Base-by-base conservation (phyloP, 2,888 invertebrate species). In the Polietes domitor region DNA sequence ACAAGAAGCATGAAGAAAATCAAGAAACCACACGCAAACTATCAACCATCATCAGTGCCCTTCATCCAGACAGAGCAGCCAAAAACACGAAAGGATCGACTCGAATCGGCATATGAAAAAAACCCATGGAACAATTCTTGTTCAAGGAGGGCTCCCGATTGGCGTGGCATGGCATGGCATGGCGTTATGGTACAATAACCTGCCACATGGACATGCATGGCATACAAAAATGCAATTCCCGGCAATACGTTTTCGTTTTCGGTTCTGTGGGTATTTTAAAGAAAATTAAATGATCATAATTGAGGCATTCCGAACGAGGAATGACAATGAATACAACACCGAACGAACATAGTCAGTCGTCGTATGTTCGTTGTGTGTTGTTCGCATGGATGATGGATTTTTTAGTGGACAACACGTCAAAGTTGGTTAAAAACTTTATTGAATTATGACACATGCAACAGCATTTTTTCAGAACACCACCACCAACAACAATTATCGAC, bases 401-500 rank as follows among this genome's bases (percentile, higher is more conserved):
- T 73, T 32, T n/a, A 43, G 12, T 55, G 28, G 24, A 28, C 28
- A n/a, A 79, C 72, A 84, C 79, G 84, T 81, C 84, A 81, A 72
- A 43, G 75, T 58, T 84, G 81, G 58, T 84, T 90, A 89, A 90
- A 89, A 89, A 89, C 90, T 90, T 89, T 90, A 90, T 90, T 89
- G 89, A 89, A 89, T 90, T 89, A 89, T 90, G 90, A 90, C 90
- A 90, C 89, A 88, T 87, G 88, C n/a, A n/a, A 90, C 90, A 90
- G 89, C n/a, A 90, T 90, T 84, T 81, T 79, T 84, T 21, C n/a
- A n/a, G n/a, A n/a, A n/a, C n/a, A n/a, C n/a, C n/a, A 7, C 32
- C 70, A 12, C 12, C 10, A 80, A 32, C 78, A 75, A 78, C 43
- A 71, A 72, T 43, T 76, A 70, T 76, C 10, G 28, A 32, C 37